phyloP scores from a whole-genome alignment of 2,888 invertebrate genomes.

The Diplazon laetatorius region DNA sequence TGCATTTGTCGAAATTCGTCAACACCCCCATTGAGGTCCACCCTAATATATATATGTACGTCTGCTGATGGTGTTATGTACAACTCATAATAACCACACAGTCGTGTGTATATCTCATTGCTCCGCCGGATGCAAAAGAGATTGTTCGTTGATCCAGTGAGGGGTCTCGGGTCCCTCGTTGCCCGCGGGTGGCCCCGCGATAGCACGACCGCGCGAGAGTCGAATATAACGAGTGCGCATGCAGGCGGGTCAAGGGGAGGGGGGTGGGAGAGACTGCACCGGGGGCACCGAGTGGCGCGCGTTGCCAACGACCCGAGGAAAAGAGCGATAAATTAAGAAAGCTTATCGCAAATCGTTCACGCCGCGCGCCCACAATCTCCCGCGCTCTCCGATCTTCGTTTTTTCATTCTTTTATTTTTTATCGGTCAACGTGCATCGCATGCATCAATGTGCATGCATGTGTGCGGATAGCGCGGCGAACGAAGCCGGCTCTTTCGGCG shows the following conservation, averaged over 20 bases:
- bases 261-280: constrained; percentile 62
- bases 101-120: constrained; percentile 8
- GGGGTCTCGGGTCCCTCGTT: constrained; percentile 39
- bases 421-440: constrained; percentile 21
- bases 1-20: no score
- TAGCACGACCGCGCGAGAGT: constrained; percentile 30
- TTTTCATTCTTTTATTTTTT: no score
- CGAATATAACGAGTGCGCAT: constrained; percentile 45
- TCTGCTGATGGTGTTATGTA: constrained; percentile 30
- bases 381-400: constrained; percentile 47
- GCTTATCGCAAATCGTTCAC: constrained; percentile 78
- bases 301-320: constrained; percentile 73
- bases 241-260: background rate
- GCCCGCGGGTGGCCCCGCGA: constrained; percentile 55
- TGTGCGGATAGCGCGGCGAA: constrained; percentile 69
- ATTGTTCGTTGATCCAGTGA: constrained; percentile 40
- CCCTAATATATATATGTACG: background rate
- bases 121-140: constrained; percentile 30
- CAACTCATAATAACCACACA: constrained; percentile 6
- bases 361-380: constrained; percentile 71
- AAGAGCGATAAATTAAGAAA: constrained; percentile 78
- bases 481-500: background rate
- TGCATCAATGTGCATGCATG: no score
- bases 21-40: no score
- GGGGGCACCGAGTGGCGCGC: constrained; percentile 58